Percentiles rank a stretch among this genome's conserved stretches.
Conservation (phyloP, 2,113 vertebrate species). For the Daphoenositta chrysoptera region DNA sequence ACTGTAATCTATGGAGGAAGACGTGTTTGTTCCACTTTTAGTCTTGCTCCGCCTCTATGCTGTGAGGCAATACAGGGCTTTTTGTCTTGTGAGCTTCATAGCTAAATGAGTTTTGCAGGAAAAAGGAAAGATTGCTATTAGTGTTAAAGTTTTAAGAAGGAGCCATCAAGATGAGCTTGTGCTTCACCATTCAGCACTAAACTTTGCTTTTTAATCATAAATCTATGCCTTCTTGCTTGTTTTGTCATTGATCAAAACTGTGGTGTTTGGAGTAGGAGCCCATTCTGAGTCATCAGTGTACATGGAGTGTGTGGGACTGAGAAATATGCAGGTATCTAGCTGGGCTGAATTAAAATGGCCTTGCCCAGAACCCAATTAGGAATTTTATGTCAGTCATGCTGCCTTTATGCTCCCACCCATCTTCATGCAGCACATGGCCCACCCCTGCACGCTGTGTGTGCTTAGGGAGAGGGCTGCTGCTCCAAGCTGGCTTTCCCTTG, state of each 20-base stretch:
- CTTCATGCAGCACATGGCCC: background rate
- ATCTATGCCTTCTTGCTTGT: background rate
- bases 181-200: background rate
- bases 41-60: background rate
- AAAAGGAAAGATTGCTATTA: background rate
- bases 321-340: background rate
- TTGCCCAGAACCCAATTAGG: background rate
- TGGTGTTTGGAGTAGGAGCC: background rate
- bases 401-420: background rate
- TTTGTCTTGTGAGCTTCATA: background rate
- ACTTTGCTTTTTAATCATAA: background rate
- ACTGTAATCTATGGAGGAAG: background rate
- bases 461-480: background rate
- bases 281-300: background rate
- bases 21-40: accelerated
- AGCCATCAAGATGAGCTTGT: background rate
- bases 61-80: background rate
- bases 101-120: background rate
- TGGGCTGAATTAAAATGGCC: background rate
- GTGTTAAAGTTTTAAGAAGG: background rate
- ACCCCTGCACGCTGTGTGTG: background rate
- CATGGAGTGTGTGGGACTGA: background rate
- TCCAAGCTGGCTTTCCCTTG: background rate
- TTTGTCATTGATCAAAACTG: background rate
- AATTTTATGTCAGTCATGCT: background rate